phyloP scores from a whole-genome alignment of 2,113 vertebrate genomes.

The Lipophrys pholis region DNA sequence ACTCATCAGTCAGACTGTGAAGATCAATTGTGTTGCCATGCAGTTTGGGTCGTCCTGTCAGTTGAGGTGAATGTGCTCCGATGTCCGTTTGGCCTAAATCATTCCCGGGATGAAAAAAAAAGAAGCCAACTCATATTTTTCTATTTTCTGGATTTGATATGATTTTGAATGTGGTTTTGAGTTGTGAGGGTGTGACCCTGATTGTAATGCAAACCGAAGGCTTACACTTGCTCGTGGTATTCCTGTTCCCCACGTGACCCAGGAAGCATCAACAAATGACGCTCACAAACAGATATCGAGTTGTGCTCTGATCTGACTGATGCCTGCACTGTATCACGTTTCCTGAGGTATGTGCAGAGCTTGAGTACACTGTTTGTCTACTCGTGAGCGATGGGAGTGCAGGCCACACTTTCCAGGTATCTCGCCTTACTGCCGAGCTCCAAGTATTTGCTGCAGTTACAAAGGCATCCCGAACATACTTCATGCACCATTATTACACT shows the following conservation, averaged over 20 bases:
- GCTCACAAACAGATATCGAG: constrained; percentile 11
- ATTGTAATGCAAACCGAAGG: not conserved
- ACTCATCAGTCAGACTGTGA: constrained; percentile 33
- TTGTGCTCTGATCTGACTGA: constrained; percentile 31
- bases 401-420: constrained; percentile 15
- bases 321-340: constrained; percentile 39
- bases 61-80: not conserved
- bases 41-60: not conserved
- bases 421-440: constrained; percentile 4
- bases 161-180: not conserved
- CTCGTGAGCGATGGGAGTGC: constrained; percentile 35
- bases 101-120: no score
- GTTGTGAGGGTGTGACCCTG: not conserved
- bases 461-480: constrained; percentile 41
- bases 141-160: not conserved
- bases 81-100: not conserved
- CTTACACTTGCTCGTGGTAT: not conserved
- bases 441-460: constrained; percentile 27
- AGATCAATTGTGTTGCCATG: not conserved
- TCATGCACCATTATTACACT: constrained; percentile 49
- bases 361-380: constrained; percentile 28
- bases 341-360: constrained; percentile 50
- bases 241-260: constrained; percentile 6
- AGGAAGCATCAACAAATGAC: constrained; percentile 3
- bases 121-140: no score